phyloP scores from a whole-genome alignment of 2,888 invertebrate genomes.

The Panopea generosa region DNA sequence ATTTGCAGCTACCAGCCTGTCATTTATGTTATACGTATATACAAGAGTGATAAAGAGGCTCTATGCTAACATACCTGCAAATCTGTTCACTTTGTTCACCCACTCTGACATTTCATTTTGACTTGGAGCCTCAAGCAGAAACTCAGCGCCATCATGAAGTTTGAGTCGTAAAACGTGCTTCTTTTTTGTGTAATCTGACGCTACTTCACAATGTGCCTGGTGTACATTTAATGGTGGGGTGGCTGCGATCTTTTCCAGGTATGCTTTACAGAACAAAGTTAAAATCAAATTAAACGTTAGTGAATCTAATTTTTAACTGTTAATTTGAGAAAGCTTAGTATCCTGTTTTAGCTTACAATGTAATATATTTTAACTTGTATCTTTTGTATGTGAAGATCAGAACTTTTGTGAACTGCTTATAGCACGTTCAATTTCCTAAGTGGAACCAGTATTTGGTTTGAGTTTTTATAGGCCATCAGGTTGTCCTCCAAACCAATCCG shows the following conservation, averaged over 20 bases:
- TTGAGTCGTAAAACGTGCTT: slow-evolving; percentile 93
- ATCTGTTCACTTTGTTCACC: slow-evolving; percentile 96
- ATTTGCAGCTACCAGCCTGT: too few relatives aligned
- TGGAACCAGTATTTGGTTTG: too few relatives aligned
- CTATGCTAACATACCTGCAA: slow-evolving; percentile 88
- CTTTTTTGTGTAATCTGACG: slow-evolving; percentile 97
- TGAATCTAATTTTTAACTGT: neutral
- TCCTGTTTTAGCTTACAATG: neutral
- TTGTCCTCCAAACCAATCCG: too few relatives aligned
- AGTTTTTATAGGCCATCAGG: too few relatives aligned
- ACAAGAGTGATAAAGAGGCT: too few relatives aligned
- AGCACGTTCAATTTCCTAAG: too few relatives aligned
- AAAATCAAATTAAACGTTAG: neutral
- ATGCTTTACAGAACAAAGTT: slow-evolving; percentile 87
- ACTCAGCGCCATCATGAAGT: slow-evolving; percentile 96
- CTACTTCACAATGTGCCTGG: slow-evolving; percentile 93
- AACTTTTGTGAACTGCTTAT: too few relatives aligned
- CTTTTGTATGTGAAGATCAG: too few relatives aligned
- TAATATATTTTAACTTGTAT: too few relatives aligned
- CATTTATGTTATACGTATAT: too few relatives aligned
- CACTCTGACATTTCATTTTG: slow-evolving; percentile 93
- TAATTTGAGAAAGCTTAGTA: neutral
- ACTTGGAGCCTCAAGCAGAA: slow-evolving; percentile 92
- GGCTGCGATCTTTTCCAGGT: slow-evolving; percentile 94
- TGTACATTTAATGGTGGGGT: slow-evolving; percentile 92